These are phyloP conservation scores for Limnephilus auricula DNA, from an alignment of 2,888 invertebrate species.

Conservation along the genomic window DNA sequence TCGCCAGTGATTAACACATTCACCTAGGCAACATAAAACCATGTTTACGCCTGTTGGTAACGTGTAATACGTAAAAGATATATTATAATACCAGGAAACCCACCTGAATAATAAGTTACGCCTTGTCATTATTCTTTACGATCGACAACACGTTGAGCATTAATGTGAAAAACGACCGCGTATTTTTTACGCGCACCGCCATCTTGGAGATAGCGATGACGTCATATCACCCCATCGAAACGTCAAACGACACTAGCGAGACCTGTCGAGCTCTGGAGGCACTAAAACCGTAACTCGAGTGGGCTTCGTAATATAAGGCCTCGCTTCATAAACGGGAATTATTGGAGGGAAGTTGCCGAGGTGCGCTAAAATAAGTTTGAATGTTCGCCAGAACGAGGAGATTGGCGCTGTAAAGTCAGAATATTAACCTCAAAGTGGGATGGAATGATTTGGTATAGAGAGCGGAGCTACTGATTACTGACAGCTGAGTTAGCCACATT, in stretches of 20 bases:
- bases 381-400: constrained; percentile 24
- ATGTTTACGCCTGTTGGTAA: background rate
- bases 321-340: constrained; percentile 35
- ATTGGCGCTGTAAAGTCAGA: constrained; percentile 24
- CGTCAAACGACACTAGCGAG: constrained; percentile 36
- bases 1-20: background rate
- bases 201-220: constrained; percentile 20
- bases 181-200: constrained; percentile 8
- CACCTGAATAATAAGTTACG: constrained; percentile 33
- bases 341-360: constrained; percentile 22
- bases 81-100: background rate
- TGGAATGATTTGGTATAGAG: constrained; percentile 5
- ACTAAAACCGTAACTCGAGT: constrained; percentile 39
- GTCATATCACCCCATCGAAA: constrained; percentile 30
- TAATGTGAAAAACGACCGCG: constrained; percentile 21
- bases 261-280: constrained; percentile 12
- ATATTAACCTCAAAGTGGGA: constrained; percentile 27
- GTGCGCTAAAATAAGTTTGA: constrained; percentile 33
- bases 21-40: background rate
- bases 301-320: constrained; percentile 10
- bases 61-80: background rate
- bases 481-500: background rate
- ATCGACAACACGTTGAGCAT: constrained; percentile 20
- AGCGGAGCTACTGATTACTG: background rate
- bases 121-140: constrained; percentile 16